phyloP scores from a whole-genome alignment of 1,140 invertebrate species.

The Nymphalis io region DNA sequence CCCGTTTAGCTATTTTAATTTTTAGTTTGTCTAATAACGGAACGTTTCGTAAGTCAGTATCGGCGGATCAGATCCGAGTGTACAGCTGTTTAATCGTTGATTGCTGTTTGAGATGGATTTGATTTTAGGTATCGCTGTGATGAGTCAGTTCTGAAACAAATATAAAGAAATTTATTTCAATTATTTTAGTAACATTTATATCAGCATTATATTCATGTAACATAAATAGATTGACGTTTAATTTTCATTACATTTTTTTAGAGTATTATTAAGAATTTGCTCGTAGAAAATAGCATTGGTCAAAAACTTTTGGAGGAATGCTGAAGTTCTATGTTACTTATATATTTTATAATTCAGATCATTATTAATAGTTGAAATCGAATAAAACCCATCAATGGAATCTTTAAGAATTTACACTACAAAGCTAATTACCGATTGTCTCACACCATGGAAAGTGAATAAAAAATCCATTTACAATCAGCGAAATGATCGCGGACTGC shows the following conservation, averaged over 20 bases:
- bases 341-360: neutral
- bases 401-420: neutral
- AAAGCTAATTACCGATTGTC: slow-evolving; percentile 10
- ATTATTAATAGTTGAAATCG: neutral
- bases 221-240: too few species aligned
- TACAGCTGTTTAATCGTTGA: slow-evolving; percentile 37
- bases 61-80: slow-evolving; percentile 48
- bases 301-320: too few species aligned
- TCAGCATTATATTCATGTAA: too few species aligned
- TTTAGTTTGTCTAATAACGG: slow-evolving; percentile 79
- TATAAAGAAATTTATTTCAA: neutral
- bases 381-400: neutral
- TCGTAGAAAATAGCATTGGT: too few species aligned
- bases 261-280: too few species aligned
- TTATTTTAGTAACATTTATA: too few species aligned
- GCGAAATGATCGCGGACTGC: slow-evolving; percentile 36
- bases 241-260: too few species aligned
- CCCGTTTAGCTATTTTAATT: slow-evolving; percentile 79
- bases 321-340: too few species aligned
- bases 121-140: slow-evolving; percentile 31
- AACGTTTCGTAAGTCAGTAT: slow-evolving; percentile 66
- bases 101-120: slow-evolving; percentile 33
- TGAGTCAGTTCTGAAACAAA: slow-evolving; percentile 18
- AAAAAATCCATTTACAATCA: slow-evolving; percentile 41
- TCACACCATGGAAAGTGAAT: slow-evolving; percentile 22